phyloP scores from a whole-genome alignment of 2,797 vertebrate species.

The Dendrocincla fuliginosa region DNA sequence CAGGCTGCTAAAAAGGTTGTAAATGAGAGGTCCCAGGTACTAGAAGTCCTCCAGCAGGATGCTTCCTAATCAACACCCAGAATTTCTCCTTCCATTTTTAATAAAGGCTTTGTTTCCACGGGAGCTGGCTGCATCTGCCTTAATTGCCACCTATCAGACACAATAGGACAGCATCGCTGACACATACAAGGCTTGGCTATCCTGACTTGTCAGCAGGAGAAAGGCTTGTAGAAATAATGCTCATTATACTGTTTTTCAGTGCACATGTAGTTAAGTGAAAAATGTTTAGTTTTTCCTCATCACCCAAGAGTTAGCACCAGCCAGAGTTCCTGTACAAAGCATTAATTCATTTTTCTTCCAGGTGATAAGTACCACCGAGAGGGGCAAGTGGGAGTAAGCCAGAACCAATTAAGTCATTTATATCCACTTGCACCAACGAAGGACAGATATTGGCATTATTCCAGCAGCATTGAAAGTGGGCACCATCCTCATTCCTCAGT shows the following conservation, averaged over 20 bases:
- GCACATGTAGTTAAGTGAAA: not conserved
- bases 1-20: not conserved
- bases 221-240: not conserved
- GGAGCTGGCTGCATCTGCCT: not conserved
- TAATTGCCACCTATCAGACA: not conserved
- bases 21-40: not conserved
- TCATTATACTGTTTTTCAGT: not conserved
- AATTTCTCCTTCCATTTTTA: not conserved
- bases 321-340: not conserved
- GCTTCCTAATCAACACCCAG: not conserved
- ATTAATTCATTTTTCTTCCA: not conserved
- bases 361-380: not conserved
- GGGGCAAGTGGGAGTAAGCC: not conserved
- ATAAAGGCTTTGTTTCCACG: not conserved
- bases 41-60: not conserved
- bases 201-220: not conserved
- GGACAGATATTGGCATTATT: not conserved
- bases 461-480: not conserved
- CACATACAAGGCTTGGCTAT: not conserved
- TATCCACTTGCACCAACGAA: not conserved
- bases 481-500: not conserved
- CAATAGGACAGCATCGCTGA: rapidly evolving
- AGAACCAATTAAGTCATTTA: slow-evolving; percentile 23
- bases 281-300: not conserved
- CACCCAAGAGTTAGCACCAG: not conserved